Base-by-base conservation (phyloP, 2,797 vertebrate species). In the Parauchenoglanis ngamensis region DNA sequence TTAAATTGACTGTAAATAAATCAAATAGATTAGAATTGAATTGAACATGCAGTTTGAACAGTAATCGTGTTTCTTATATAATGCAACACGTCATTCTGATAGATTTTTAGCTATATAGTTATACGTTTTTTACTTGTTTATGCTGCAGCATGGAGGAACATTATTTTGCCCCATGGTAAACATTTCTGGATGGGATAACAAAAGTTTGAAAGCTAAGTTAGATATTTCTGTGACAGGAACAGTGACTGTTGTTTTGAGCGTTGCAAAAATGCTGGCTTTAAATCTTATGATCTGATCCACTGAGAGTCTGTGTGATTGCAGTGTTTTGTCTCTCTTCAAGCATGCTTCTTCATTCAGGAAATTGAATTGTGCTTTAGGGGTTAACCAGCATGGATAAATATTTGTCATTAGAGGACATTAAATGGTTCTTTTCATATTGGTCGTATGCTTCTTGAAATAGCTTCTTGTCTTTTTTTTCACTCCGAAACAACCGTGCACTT, bases 401-500 rank as follows among this genome's bases (percentile, higher is more conserved):
- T 78, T 77, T 31, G 52, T 79, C 54, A 80, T 61, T 17, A 31
- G 28, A 79, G 2, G 1, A 7, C 56, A 80, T 5, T 40, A 44
- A 80, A 35, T 59, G 12, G 1, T 25, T 25, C 31, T 61, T 61
- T 80, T 61, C 77, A 40, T 61, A 61, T 7, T 23, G 79, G 28
- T 44, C 54, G 35, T 31, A 49, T 19, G 49, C 70, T 25, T 15
- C 35, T 17, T 73, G 54, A 86, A 93, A 91, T 91, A 87, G 87
- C 67, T 85, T 91, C 90, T 93, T 94, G 93, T 94, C 65, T 31
- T 88, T 67, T 75, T 54, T 63, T 65, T 54, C 61, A 63, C 79
- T 4, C 44, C 70, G 84, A 86, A 88, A 93, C 91, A 92, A 88
- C 85, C 86, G 2, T 85, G 28, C 40, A 90, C 90, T 86, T 93